Evolutionary conservation across 2,113 vertebrate species (phyloP).

Genomic region (Vanacampus margaritifer): DNA sequence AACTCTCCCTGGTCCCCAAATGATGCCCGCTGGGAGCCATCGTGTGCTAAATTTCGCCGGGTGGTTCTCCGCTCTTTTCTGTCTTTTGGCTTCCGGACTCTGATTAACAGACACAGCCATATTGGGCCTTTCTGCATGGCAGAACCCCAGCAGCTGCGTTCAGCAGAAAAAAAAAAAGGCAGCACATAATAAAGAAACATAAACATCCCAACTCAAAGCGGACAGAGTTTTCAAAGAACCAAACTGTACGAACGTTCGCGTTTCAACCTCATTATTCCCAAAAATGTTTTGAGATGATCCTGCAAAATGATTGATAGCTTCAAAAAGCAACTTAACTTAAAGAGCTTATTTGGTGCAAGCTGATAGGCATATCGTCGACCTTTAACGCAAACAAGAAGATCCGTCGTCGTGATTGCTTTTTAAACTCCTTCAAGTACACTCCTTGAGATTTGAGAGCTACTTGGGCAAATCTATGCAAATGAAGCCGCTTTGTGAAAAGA

Average conservation of each 20-base stretch:
- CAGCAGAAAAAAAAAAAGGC: conserved; percentile 66
- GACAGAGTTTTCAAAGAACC: conserved; percentile 52
- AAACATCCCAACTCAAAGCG: conserved; percentile 67
- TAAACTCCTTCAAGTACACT: conserved; percentile 46
- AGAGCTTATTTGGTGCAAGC: conserved; percentile 42
- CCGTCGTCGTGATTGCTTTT: conserved; percentile 54
- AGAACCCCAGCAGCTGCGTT: conserved; percentile 59
- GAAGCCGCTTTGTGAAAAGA: conserved; percentile 53
- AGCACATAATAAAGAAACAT: conserved; percentile 62
- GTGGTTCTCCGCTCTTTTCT: conserved; percentile 61
- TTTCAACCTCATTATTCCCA: conserved; percentile 22
- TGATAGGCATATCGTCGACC: conserved; percentile 28
- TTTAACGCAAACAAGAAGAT: conserved; percentile 50
- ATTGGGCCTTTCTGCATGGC: conserved; percentile 72
- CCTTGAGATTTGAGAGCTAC: conserved; percentile 45
- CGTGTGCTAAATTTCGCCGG: conserved; percentile 62
- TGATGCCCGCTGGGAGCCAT: conserved; percentile 70
- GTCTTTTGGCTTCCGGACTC: conserved; percentile 68
- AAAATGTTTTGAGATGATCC: conserved; percentile 38
- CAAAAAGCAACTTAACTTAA: conserved; percentile 36
- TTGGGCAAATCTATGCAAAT: conserved; percentile 66
- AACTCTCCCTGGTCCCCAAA: conserved; percentile 58
- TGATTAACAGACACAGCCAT: conserved; percentile 66
- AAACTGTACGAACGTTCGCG: neutral
- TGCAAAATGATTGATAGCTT: conserved; percentile 26